These are phyloP conservation scores for Xestia c-nigrum DNA, from an alignment of 2,888 invertebrate species.

Conservation along the genomic window DNA sequence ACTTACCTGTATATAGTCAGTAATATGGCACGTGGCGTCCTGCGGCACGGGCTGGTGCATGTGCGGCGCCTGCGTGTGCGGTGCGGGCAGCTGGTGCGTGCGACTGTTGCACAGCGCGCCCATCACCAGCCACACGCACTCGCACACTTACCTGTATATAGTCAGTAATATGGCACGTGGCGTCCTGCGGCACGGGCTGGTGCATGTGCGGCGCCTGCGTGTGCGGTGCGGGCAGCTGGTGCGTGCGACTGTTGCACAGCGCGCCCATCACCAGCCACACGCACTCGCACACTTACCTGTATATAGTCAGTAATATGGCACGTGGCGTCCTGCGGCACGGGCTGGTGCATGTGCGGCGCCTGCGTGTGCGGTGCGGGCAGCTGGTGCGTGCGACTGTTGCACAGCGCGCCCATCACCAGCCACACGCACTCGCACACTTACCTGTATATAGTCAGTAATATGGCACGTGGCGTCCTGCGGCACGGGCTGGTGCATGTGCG, in stretches of 20 bases:
- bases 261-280: slow-evolving; percentile 99
- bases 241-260: slow-evolving; percentile 95
- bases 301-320: slow-evolving; percentile 96
- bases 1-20: slow-evolving; percentile 92
- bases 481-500: slow-evolving; percentile 95
- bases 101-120: slow-evolving; percentile 97
- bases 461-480: slow-evolving; percentile 99
- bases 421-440: slow-evolving; percentile 98
- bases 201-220: slow-evolving; percentile 90
- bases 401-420: slow-evolving; percentile 98
- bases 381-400: slow-evolving; percentile 92
- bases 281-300: slow-evolving; percentile 94
- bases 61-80: slow-evolving; percentile 89
- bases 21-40: slow-evolving; percentile 98
- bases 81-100: slow-evolving; percentile 82
- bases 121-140: slow-evolving; percentile 98
- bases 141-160: slow-evolving; percentile 91
- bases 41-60: slow-evolving; percentile 97
- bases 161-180: slow-evolving; percentile 98
- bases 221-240: slow-evolving; percentile 84
- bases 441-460: slow-evolving; percentile 93
- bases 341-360: slow-evolving; percentile 93
- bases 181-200: slow-evolving; percentile 98
- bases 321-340: slow-evolving; percentile 98
- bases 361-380: slow-evolving; percentile 85